These are phyloP conservation scores for Ceramica pisi DNA, from an alignment of 2,888 invertebrate genomes.

Conservation along the genomic window DNA sequence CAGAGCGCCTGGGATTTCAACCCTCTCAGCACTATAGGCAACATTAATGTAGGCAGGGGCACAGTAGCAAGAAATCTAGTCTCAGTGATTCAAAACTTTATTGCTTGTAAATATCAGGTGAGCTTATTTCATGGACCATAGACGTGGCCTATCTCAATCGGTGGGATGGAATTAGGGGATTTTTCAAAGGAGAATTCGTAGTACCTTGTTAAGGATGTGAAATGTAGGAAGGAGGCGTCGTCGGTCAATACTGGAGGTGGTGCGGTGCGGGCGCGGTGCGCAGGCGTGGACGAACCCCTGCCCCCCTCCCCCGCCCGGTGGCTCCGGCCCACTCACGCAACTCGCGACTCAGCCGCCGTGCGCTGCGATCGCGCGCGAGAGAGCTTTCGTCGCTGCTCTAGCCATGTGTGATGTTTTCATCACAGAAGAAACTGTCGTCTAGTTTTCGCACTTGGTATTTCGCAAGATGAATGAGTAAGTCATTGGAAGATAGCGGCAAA, in stretches of 20 bases:
- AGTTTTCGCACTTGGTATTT: conserved; percentile 72
- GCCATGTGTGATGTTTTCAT: conserved; percentile 90
- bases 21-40: conserved; percentile 21
- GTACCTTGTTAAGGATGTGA: conserved; percentile 90
- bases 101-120: conserved; percentile 69
- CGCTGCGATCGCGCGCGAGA: conserved; percentile 87
- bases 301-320: conserved; percentile 74
- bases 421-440: conserved; percentile 83
- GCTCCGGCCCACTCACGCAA: conserved; percentile 85
- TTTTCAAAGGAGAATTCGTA: conserved; percentile 88
- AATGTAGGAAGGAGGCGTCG: conserved; percentile 90
- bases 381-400: conserved; percentile 79
- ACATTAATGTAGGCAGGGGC: conserved; percentile 27
- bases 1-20: conserved; percentile 43
- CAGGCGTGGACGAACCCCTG: conserved; percentile 79
- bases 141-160: conserved; percentile 87
- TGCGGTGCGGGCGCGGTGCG: conserved; percentile 86
- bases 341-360: conserved; percentile 89
- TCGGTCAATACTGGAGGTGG: conserved; percentile 91
- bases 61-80: conserved; percentile 33
- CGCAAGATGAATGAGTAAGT: conserved; percentile 81
- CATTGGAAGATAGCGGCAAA: conserved; percentile 63
- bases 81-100: conserved; percentile 51
- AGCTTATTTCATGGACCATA: conserved; percentile 72
- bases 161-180: conserved; percentile 85